A percentile compares a stretch with the other conserved stretches of the same genome.
Conservation (phyloP, 2,888 invertebrate genomes). For the Rhamphomyia laevipes region DNA sequence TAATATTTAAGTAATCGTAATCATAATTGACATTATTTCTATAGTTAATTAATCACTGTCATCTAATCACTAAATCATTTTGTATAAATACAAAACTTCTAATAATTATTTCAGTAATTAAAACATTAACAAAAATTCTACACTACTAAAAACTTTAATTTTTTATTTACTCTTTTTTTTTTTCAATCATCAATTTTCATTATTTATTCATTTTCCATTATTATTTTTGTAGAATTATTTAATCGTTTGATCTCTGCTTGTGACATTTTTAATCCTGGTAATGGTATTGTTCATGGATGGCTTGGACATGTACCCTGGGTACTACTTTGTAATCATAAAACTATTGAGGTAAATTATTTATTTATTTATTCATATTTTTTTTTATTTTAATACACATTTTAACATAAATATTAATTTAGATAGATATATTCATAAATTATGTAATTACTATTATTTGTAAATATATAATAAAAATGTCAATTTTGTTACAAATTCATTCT, state of each 20-base stretch:
- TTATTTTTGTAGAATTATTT: conserved; percentile 18
- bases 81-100: too few relatives aligned
- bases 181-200: background rate
- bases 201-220: conserved; percentile 6
- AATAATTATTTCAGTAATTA: too few relatives aligned
- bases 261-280: conserved; percentile 16
- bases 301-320: conserved; percentile 18
- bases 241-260: conserved; percentile 17
- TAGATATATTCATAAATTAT: too few relatives aligned
- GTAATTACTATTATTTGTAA: too few relatives aligned
- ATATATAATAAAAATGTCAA: too few relatives aligned
- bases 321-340: conserved; percentile 17
- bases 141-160: background rate
- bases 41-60: background rate
- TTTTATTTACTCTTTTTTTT: background rate
- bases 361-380: too few relatives aligned
- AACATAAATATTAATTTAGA: too few relatives aligned
- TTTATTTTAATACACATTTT: too few relatives aligned
- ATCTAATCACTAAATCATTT: background rate
- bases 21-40: background rate
- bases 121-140: too few relatives aligned
- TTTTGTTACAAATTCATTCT: too few relatives aligned
- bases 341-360: conserved; percentile 19
- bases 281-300: conserved; percentile 20
- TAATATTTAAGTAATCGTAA: too few relatives aligned